Percentiles rank a stretch among this genome's conserved stretches.
Conservation (phyloP, 2,888 invertebrate genomes). For the Ectemnius cavifrons region DNA sequence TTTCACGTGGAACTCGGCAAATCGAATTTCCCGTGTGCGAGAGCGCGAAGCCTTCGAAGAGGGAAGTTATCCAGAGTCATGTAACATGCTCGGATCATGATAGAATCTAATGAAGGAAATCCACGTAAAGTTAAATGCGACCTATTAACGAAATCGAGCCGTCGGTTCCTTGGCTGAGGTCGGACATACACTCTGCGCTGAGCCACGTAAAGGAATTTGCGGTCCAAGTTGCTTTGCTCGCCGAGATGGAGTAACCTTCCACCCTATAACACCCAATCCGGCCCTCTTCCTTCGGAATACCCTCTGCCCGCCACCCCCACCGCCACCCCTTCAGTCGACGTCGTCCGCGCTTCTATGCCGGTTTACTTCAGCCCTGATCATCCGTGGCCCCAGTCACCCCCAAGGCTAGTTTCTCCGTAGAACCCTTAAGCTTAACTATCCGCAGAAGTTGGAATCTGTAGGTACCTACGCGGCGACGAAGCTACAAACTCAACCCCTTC, state of each 20-base stretch:
- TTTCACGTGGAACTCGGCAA: too few relatives aligned
- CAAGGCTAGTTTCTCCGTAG: conserved; percentile 67
- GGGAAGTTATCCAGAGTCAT: conserved; percentile 1
- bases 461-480: conserved; percentile 60
- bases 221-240: conserved; percentile 67
- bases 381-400: conserved; percentile 65
- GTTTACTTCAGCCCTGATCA: conserved; percentile 70
- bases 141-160: conserved; percentile 62
- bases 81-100: background rate
- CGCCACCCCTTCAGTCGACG: conserved; percentile 1
- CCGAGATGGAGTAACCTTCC: conserved; percentile 58
- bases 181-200: conserved; percentile 53
- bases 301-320: conserved; percentile 14
- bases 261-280: conserved; percentile 49
- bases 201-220: conserved; percentile 68
- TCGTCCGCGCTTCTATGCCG: conserved; percentile 33
- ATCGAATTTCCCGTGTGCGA: too few relatives aligned
- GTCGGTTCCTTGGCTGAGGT: conserved; percentile 50
- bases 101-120: conserved; percentile 40
- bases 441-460: conserved; percentile 71
- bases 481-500: conserved; percentile 61
- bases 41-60: too few relatives aligned
- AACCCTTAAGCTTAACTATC: conserved; percentile 72
- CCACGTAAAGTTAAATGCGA: conserved; percentile 53
- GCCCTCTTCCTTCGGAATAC: conserved; percentile 41